A percentile compares a stretch with the other conserved stretches of the same genome.
Conservation (phyloP, 2,797 vertebrate genomes). For the Nyctalus aviator region DNA sequence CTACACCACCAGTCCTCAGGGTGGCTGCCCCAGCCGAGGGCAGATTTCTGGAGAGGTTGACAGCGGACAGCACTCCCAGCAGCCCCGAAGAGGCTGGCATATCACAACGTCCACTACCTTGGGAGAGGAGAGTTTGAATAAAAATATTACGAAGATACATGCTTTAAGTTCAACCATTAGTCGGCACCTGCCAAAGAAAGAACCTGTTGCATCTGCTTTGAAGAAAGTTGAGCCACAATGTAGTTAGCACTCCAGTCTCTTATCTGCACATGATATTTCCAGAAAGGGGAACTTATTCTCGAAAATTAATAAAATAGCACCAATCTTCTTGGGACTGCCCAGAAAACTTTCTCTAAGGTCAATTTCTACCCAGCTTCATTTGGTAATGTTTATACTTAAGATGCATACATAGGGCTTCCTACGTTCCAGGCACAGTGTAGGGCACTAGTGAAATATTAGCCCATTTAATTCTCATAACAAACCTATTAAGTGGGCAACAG, state of each 20-base stretch:
- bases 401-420: background rate
- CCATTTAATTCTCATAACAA: background rate
- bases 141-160: background rate
- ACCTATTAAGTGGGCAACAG: background rate
- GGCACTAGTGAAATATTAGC: background rate
- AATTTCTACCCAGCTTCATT: background rate
- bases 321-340: background rate
- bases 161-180: background rate
- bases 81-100: background rate
- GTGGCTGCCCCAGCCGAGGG: background rate
- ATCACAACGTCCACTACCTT: background rate
- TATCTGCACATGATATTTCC: background rate
- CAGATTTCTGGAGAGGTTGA: background rate
- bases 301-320: background rate
- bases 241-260: background rate
- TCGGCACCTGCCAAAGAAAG: background rate
- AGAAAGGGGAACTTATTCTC: background rate
- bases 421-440: background rate
- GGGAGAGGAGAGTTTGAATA: background rate
- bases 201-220: background rate
- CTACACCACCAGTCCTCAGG: background rate
- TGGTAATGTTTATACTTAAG: slow-evolving; percentile 8
- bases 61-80: background rate
- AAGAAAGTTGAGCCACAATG: background rate
- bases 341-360: background rate